Conservation (phyloP, 2,797 vertebrate species). For the Lutra lutra region DNA sequence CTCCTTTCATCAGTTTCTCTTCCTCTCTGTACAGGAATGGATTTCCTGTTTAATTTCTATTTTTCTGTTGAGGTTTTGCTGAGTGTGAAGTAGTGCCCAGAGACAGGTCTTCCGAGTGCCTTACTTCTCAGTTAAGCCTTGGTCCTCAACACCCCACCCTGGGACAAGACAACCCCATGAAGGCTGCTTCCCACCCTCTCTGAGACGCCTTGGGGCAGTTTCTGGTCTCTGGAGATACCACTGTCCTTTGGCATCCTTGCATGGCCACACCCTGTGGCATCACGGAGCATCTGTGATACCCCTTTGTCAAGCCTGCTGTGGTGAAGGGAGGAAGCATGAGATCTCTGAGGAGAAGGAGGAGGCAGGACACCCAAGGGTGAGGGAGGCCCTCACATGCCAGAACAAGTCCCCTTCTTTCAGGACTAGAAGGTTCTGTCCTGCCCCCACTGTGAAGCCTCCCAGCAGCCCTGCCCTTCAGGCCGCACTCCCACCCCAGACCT, state of each 20-base stretch:
- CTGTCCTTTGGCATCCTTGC: too few species aligned
- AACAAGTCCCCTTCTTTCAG: neutral
- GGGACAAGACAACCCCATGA: too few species aligned
- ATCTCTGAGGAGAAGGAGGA: neutral
- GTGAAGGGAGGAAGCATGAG: neutral
- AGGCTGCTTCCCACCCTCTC: neutral
- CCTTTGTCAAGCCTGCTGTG: neutral
- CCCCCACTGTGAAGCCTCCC: too few species aligned
- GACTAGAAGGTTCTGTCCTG: neutral
- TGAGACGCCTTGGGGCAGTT: neutral
- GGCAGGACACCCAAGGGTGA: neutral
- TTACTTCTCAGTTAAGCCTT: neutral
- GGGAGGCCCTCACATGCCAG: neutral
- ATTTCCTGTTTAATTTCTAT: neutral
- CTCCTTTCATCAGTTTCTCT: neutral
- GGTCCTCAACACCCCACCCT: neutral
- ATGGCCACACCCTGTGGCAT: neutral
- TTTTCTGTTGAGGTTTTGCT: neutral
- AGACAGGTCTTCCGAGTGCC: neutral
- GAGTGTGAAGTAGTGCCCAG: neutral
- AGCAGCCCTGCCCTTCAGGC: neutral
- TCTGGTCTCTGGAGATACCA: neutral
- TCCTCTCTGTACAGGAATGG: neutral
- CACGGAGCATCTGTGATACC: neutral
- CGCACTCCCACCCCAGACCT: neutral